Percentiles rank a stretch among this genome's conserved stretches.
Evolutionary conservation across 2,888 invertebrate species (phyloP).

Genomic region (Acanthosepion lycidas): DNA sequence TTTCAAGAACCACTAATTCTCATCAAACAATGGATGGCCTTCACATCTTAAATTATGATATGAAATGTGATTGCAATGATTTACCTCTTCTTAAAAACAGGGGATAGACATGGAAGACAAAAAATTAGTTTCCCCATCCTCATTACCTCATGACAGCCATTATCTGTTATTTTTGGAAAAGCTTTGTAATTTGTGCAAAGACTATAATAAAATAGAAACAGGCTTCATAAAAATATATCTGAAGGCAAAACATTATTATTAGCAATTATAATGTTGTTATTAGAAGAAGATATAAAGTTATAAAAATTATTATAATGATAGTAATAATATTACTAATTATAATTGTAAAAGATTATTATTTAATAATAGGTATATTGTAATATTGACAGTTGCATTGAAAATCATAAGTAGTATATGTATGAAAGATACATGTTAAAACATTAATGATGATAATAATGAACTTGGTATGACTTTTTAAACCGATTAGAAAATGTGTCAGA

Average conservation of each 20-base stretch:
- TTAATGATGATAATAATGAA: no score
- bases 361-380: no score
- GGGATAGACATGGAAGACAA: neutral
- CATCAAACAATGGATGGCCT: neutral
- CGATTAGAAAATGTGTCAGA: no score
- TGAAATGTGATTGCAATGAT: constrained; percentile 1
- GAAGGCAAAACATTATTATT: neutral
- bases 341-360: no score
- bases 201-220: neutral
- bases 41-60: neutral
- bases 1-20: neutral
- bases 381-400: no score
- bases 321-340: no score
- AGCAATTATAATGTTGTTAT: neutral
- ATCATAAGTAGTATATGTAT: no score
- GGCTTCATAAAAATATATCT: neutral
- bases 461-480: no score
- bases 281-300: no score
- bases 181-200: neutral
- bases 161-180: neutral
- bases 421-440: no score
- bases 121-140: neutral
- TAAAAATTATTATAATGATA: no score
- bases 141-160: neutral
- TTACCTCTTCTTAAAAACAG: neutral